Base-by-base conservation (phyloP, 92 coral and sea anemone genomes). In the Micromussa lordhowensis region DNA sequence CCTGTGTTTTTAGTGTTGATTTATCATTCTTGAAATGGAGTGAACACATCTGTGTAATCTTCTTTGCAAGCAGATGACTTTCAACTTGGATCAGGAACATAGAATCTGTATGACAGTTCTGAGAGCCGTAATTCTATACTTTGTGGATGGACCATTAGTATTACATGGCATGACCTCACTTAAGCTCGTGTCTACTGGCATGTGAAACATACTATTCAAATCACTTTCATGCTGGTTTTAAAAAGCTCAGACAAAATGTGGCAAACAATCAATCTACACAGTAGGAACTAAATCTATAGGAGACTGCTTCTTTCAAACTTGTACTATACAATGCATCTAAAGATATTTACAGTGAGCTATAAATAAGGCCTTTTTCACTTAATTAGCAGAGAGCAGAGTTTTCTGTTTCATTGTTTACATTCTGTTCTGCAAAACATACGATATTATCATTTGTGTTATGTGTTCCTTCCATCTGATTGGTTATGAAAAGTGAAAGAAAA, bases 151-250 rank as follows among this genome's bases (percentile, higher is more conserved):
- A 4, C 10, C 34, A 83, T 48, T 32, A 48, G 51, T 44, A 18
- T 83, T 13, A 18, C 21, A 31, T 83, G 51, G 57, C 49, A 19
- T 69, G 79, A 71, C 79, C 68, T 83, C 51, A 44, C 51, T 44
- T 44, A 44, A n/a, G n/a, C n/a, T n/a, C n/a, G n/a, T 7, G 51
- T 8, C 19, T 19, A 15, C 17, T 82, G 63, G 78, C 31, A 31
- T 15, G 19, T 32, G 70, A n/a, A 17, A 30, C 4, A 49, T 12
- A 59, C 38, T 64, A 66, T 81, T 81, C 38, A 81, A 66, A 81
- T 81, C 30, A 63, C 68, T 64, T 64, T 8, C 51, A 44, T 72
- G 59, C 24, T 4, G 3, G 12, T 28, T 44, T 44, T 44, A 44
- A 66, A 26, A 66, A 66, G 10, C 30, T 22, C 5, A 1, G 8